Evolutionary conservation across 2,113 vertebrate genomes (phyloP).

Genomic region (Ctenomys sociabilis): DNA sequence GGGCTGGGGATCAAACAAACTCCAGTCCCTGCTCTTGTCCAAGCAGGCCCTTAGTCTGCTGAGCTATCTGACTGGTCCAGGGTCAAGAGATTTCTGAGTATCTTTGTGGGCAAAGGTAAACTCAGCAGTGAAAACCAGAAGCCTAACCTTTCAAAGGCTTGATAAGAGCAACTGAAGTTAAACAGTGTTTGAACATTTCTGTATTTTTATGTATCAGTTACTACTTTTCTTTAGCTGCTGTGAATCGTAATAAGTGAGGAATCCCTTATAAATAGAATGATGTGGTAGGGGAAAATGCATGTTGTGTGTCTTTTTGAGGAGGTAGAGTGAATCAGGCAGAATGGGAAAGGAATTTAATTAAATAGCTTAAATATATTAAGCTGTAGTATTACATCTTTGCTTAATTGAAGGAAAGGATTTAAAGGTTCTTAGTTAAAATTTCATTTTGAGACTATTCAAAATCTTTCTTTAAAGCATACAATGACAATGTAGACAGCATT

Average conservation of each 20-base stretch:
- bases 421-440: conserved; percentile 14
- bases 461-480: neutral
- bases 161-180: neutral
- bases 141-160: neutral
- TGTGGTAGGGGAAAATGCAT: neutral
- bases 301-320: neutral
- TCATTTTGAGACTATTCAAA: conserved; percentile 30
- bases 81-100: neutral
- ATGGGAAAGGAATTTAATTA: neutral
- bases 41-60: too few species aligned
- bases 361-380: conserved; percentile 18
- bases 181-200: conserved; percentile 11
- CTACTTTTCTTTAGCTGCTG: neutral
- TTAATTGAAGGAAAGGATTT: neutral
- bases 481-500: neutral
- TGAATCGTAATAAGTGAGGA: conserved; percentile 22
- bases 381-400: neutral
- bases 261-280: neutral
- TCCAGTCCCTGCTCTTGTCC: too few species aligned
- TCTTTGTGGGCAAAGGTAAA: neutral
- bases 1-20: too few species aligned
- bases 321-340: neutral
- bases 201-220: neutral
- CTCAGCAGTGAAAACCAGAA: neutral
- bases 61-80: neutral